A percentile compares a stretch with the other conserved stretches of the same genome.
These are phyloP conservation scores for Eupeodes luniger DNA, from an alignment of 2,888 invertebrate genomes.

Conservation along the genomic window DNA sequence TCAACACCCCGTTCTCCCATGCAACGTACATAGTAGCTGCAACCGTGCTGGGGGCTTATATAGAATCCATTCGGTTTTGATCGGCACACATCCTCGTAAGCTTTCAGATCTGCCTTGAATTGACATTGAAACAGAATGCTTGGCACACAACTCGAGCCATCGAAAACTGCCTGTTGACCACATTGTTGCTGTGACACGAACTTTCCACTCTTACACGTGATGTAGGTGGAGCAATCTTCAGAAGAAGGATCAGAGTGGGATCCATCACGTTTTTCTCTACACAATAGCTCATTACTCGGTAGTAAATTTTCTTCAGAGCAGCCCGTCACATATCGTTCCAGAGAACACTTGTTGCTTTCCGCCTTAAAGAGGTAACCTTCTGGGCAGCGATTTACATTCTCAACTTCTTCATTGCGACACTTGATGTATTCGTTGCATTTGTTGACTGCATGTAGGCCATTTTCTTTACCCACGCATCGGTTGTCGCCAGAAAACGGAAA, in stretches of 20 bases:
- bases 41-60: constrained; percentile 80
- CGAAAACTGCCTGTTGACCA: constrained; percentile 79
- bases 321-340: constrained; percentile 74
- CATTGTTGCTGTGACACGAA: constrained; percentile 79
- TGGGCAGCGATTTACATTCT: constrained; percentile 80
- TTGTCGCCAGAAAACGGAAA: constrained; percentile 79
- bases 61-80: constrained; percentile 85
- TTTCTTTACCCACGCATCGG: constrained; percentile 78
- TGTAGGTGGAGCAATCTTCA: constrained; percentile 80
- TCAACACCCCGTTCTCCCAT: constrained; percentile 78
- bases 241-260: constrained; percentile 80
- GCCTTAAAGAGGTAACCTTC: constrained; percentile 79
- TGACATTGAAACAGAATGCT: constrained; percentile 78
- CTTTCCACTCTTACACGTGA: constrained; percentile 80
- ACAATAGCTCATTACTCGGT: constrained; percentile 68
- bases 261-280: constrained; percentile 79
- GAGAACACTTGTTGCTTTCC: constrained; percentile 78
- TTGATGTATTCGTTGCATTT: constrained; percentile 80
- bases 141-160: constrained; percentile 81
- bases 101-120: constrained; percentile 44
- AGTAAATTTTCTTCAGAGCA: constrained; percentile 58
- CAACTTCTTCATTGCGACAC: constrained; percentile 79
- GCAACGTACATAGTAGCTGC: constrained; percentile 82
- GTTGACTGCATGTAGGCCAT: constrained; percentile 80
- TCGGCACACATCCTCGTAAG: constrained; percentile 82